Base-by-base conservation (phyloP, 2,888 invertebrate genomes). In the Caenorhabditis sp. region DNA sequence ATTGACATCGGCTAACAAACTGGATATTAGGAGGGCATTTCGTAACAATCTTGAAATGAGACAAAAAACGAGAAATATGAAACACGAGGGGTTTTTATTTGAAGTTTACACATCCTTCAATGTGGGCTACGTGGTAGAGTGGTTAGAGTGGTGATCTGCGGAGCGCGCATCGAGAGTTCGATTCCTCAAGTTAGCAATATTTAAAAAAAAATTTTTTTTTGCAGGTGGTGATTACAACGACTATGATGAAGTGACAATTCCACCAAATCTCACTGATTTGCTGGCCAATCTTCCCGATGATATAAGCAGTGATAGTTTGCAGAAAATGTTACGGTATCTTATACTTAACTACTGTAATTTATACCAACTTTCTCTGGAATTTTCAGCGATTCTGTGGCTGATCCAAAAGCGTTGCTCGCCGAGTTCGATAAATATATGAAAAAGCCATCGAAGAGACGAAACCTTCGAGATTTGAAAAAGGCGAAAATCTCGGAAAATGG, bases 241-340 rank as follows among this genome's bases (percentile, higher is more conserved):
- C 67, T 85, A 86, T 71, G 83, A 83, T 53, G 81, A 83, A 53
- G 85, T 87, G 59, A 87, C 85, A 17, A 85, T 86, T 62, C 86
- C 86, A 27, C 85, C 86, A 26, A 84, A 84, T 64, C 73, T 86
- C 26, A 83, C 85, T 25, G 86, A 86, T 67, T 69, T 86, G 27
- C 76, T 86, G 54, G 83, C 85, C 26, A 84, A 84, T 67, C 75
- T 86, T 21, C 86, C 86, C 3, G 83, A 84, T 59, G 85, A 86
- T 57, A 69, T 86, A 43, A 78, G 76, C 64, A 80, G 80, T 25
- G 84, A 85, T 31, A 80, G 76, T 53, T 64, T 86, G 21, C 85
- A 86, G 77, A 82, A 80, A 68, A 87, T 86, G 85, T 83, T 86
- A 67, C 72, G 78, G 81, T 80, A 49, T 26, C 12, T 12, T 17